Percentiles rank a stretch among this genome's conserved stretches.
phyloP scores from a whole-genome alignment of 2,797 vertebrate species.

The Malurus splendens region DNA sequence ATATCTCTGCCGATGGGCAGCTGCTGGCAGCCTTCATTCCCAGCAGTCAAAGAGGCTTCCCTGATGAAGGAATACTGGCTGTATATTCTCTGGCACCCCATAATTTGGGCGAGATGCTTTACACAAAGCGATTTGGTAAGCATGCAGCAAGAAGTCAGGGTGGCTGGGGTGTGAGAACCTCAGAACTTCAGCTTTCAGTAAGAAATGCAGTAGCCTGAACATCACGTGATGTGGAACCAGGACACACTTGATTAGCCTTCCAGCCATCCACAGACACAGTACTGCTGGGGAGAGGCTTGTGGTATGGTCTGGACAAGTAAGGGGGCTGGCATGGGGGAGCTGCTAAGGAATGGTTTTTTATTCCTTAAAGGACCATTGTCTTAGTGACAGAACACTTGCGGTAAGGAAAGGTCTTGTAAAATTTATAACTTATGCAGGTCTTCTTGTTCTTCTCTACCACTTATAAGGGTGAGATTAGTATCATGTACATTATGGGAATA shows the following conservation, averaged over 20 bases:
- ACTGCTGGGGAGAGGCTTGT: neutral
- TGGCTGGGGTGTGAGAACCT: neutral
- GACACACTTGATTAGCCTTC: neutral
- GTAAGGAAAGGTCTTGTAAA: neutral
- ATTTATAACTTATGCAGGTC: neutral
- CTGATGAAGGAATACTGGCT: constrained; percentile 94
- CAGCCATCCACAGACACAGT: neutral
- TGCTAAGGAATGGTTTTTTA: neutral
- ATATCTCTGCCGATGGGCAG: constrained; percentile 95
- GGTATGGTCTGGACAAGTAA: neutral
- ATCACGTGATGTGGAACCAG: neutral
- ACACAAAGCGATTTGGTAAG: constrained; percentile 96
- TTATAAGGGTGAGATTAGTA: neutral
- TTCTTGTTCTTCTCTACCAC: neutral
- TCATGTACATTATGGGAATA: neutral
- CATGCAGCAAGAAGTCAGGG: neutral
- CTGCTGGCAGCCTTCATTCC: constrained; percentile 96
- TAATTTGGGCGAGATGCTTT: constrained; percentile 98
- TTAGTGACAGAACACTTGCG: neutral
- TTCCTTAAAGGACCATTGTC: neutral
- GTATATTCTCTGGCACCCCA: constrained; percentile 96
- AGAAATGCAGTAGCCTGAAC: neutral
- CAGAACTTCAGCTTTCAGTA: neutral
- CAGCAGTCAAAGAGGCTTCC: constrained; percentile 95
- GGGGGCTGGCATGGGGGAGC: neutral